Conservation (phyloP, 1,140 invertebrate genomes). For the Ladona fulva region DNA sequence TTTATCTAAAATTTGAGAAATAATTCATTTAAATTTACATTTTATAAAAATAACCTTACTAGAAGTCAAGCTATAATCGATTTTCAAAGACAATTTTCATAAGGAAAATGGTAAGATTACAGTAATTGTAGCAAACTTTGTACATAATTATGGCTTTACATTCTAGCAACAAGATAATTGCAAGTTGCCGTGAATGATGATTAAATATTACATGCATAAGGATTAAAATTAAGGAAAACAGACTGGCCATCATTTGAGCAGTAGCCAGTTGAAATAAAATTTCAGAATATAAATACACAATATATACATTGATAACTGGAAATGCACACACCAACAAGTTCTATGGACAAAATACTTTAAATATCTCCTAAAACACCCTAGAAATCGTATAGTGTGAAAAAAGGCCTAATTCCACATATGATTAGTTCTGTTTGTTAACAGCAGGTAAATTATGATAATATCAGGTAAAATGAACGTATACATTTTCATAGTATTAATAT, state of each 20-base stretch:
- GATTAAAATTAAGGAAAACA: background rate
- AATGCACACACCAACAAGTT: conserved; percentile 1
- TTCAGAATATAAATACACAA: background rate
- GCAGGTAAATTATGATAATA: background rate
- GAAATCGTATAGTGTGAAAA: background rate
- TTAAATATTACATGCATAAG: background rate
- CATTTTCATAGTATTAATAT: too few species aligned
- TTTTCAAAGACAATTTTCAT: background rate
- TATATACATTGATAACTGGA: background rate
- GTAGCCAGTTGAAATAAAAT: background rate
- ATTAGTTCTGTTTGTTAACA: background rate
- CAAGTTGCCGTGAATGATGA: background rate
- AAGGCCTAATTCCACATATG: background rate
- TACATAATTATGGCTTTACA: background rate
- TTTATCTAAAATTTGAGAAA: conserved; percentile 2
- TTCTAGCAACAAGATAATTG: background rate
- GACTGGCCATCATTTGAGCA: background rate
- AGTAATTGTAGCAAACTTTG: background rate
- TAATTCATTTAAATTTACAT: background rate
- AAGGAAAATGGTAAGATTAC: background rate
- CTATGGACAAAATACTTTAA: conserved; percentile 2
- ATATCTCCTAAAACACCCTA: conserved; percentile 1
- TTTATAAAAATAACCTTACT: conserved; percentile 11
- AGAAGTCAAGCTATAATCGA: conserved; percentile 1
- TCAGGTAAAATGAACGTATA: background rate